Conservation (phyloP, 2,888 invertebrate genomes). For the Thalpophila matura region DNA sequence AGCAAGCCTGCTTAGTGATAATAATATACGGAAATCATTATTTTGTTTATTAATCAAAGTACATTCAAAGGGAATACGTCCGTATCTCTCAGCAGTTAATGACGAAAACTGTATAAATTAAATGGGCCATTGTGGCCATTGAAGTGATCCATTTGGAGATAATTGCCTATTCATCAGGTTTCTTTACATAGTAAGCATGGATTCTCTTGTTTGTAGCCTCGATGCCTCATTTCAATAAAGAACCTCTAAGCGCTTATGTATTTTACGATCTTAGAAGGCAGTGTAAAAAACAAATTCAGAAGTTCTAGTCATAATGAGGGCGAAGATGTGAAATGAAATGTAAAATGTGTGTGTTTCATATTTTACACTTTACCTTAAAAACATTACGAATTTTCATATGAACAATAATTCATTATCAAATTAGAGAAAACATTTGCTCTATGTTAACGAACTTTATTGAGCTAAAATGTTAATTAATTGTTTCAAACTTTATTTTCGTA, state of each 20-base stretch:
- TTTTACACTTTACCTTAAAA: not conserved
- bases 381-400: not conserved
- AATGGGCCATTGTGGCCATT: constrained; percentile 35
- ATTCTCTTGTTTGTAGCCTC: constrained; percentile 41
- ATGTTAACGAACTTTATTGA: not conserved
- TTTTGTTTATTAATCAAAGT: constrained; percentile 31
- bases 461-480: not conserved
- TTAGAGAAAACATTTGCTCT: constrained; percentile 2
- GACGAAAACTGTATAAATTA: constrained; percentile 56
- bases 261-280: constrained; percentile 38
- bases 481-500: not conserved
- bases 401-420: constrained; percentile 8
- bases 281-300: constrained; percentile 4
- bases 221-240: constrained; percentile 61
- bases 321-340: no score
- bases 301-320: constrained; percentile 9
- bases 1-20: no score
- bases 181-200: constrained; percentile 12
- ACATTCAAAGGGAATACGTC: constrained; percentile 29
- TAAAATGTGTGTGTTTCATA: no score
- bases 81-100: constrained; percentile 20
- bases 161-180: constrained; percentile 60
- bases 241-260: constrained; percentile 53
- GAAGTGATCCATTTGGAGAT: constrained; percentile 48
- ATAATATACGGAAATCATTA: not conserved